A percentile compares a stretch with the other conserved stretches of the same genome.
Conservation (phyloP, 2,888 invertebrate species). For the Nebria brevicollis region DNA sequence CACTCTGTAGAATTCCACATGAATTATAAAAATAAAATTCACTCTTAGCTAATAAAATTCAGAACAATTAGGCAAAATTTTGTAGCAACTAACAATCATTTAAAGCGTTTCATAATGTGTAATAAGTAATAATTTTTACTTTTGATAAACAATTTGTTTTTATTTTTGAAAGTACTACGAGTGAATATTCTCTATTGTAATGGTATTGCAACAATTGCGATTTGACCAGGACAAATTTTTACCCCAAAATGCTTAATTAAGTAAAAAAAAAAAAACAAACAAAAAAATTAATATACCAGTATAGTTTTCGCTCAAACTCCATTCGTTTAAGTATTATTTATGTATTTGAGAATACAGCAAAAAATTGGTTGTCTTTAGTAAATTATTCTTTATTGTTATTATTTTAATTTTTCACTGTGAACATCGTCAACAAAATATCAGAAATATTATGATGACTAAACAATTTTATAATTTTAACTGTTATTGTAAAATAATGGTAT, state of each 20-base stretch:
- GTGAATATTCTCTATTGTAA: neutral
- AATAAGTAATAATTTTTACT: conserved; percentile 1
- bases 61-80: neutral
- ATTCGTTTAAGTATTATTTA: neutral
- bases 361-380: conserved; percentile 4
- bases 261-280: conserved; percentile 2
- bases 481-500: conserved; percentile 30
- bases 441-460: conserved; percentile 20
- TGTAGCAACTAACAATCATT: neutral
- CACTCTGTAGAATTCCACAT: neutral
- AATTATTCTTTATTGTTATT: conserved; percentile 25
- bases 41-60: neutral
- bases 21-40: neutral
- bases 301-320: conserved; percentile 30
- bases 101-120: neutral
- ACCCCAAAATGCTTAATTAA: conserved; percentile 30
- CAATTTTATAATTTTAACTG: conserved; percentile 13
- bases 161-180: neutral
- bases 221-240: neutral
- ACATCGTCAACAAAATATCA: conserved; percentile 15
- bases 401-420: conserved; percentile 14
- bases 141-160: neutral
- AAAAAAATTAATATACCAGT: neutral
- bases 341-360: neutral
- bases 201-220: neutral